Conservation (phyloP, 2,888 invertebrate species). For the Orgyia antiqua region DNA sequence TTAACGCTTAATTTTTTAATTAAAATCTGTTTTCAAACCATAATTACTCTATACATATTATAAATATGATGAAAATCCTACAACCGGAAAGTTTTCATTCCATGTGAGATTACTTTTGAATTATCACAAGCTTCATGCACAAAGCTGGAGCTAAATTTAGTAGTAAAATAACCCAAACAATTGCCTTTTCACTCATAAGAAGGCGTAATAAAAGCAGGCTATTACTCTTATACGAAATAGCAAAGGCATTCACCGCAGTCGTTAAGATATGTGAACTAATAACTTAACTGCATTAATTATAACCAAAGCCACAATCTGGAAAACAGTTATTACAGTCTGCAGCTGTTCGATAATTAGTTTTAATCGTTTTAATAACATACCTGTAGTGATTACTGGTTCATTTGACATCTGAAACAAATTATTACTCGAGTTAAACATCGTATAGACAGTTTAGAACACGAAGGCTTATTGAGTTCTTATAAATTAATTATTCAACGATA, state of each 20-base stretch:
- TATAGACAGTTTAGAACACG: constrained; percentile 1
- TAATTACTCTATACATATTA: no score
- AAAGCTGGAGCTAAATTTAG: no score
- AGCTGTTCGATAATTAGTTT: constrained; percentile 15
- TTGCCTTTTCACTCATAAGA: neutral
- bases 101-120: no score
- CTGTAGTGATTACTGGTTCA: constrained; percentile 34
- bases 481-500: constrained; percentile 1
- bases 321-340: constrained; percentile 19
- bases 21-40: no score
- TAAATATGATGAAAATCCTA: no score
- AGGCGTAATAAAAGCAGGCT: constrained; percentile 6
- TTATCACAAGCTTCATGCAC: no score
- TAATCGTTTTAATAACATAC: constrained; percentile 28
- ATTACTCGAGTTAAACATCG: constrained; percentile 3
- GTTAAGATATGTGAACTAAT: constrained; percentile 23
- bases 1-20: no score
- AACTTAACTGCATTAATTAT: constrained; percentile 27
- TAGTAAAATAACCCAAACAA: no score
- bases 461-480: constrained; percentile 6
- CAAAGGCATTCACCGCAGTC: constrained; percentile 21
- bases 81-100: no score
- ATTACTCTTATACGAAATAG: constrained; percentile 17
- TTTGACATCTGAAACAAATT: constrained; percentile 49
- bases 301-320: constrained; percentile 13